These are phyloP conservation scores for Drosophila virilis DNA, from an alignment of 1,140 invertebrate species.

Conservation along the genomic window DNA sequence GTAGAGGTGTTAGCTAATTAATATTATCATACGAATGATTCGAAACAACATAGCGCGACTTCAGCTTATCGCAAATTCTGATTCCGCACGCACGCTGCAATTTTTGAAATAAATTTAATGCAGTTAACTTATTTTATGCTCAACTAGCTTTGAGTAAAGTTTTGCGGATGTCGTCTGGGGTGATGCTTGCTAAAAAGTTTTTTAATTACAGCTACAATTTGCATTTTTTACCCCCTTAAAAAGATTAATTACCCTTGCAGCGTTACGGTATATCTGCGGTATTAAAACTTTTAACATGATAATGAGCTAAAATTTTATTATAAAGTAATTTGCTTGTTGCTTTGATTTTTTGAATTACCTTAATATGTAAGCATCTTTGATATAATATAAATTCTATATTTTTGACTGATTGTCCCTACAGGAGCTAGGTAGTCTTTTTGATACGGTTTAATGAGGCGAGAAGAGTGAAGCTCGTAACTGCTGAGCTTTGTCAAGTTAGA, in stretches of 20 bases:
- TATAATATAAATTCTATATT: no score
- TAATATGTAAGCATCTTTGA: not conserved
- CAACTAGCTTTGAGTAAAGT: conserved; percentile 16
- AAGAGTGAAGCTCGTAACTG: no score
- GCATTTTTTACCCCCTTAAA: not conserved
- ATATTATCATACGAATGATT: no score
- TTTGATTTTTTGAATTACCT: not conserved
- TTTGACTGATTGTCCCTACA: no score
- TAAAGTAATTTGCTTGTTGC: not conserved
- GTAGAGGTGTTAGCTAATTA: not conserved
- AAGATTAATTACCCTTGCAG: conserved; percentile 1
- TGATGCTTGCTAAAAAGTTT: conserved; percentile 44
- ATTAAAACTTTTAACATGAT: not conserved
- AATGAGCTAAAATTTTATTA: no score
- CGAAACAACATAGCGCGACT: conserved; percentile 7
- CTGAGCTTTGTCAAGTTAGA: no score
- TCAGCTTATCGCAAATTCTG: conserved; percentile 1
- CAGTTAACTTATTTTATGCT: conserved; percentile 15
- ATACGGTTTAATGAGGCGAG: no score
- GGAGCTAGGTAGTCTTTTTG: no score
- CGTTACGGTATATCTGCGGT: not conserved
- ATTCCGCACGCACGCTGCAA: not conserved
- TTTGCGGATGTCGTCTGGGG: conserved; percentile 4
- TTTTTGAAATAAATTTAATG: conserved; percentile 10
- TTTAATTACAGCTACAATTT: conserved; percentile 38